Evolutionary conservation across 2,888 invertebrate species (phyloP).

Genomic region (Belgica antarctica): DNA sequence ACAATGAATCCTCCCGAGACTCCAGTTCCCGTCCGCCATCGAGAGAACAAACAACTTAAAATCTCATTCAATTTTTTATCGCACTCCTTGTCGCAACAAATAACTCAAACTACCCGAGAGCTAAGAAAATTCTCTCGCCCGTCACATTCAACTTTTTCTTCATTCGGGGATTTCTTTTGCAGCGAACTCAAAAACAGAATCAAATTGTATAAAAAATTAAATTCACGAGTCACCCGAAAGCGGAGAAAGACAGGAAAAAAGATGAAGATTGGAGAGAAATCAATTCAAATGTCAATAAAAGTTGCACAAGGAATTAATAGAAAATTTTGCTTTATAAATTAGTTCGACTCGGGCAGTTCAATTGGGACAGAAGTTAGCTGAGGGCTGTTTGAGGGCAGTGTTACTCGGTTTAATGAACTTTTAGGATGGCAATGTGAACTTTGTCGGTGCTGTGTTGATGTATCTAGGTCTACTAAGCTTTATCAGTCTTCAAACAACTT

Average conservation of each 20-base stretch:
- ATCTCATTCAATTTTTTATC: constrained; percentile 5
- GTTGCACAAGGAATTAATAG: constrained; percentile 1
- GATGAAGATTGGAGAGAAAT: background rate
- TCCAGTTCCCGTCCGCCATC: background rate
- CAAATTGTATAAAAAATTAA: background rate
- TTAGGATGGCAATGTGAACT: too few species aligned
- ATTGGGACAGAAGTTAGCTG: too few species aligned
- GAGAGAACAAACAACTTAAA: background rate
- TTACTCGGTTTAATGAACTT: too few species aligned
- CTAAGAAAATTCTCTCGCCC: too few species aligned
- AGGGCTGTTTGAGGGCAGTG: too few species aligned
- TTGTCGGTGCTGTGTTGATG: too few species aligned
- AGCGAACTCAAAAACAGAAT: background rate
- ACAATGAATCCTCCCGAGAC: constrained; percentile 32
- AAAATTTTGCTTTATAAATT: too few species aligned
- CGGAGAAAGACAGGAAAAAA: background rate
- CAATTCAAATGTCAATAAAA: constrained; percentile 39
- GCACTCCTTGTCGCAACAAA: background rate
- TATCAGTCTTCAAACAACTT: too few species aligned
- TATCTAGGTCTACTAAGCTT: too few species aligned
- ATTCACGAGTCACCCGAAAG: background rate
- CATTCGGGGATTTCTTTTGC: background rate
- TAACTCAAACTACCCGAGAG: constrained; percentile 9
- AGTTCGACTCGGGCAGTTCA: too few species aligned
- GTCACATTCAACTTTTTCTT: background rate